Evolutionary conservation across 2,113 vertebrate species (phyloP), one percentile per base, ranked within the genome.

Genomic region (Chelonoidis abingdonii): DNA sequence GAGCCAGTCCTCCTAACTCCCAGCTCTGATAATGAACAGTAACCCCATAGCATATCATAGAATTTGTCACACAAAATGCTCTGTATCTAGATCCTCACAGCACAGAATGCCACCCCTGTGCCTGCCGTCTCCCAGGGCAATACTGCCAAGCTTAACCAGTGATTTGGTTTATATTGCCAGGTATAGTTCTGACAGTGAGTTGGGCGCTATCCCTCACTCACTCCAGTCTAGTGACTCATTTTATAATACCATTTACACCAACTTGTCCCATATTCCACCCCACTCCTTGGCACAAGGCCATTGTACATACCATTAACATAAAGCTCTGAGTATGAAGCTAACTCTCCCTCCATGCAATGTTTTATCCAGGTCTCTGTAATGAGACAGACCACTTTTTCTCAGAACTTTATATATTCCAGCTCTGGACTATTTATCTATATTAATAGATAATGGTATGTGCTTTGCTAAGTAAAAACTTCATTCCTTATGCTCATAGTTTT

Each of bases 361-460:
- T 94, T 90, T 79, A 59, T 89, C 7, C 50, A 29, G 41, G 79
- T 94, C 85, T 31, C 86, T 88, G 94, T 94, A 94, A 94, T 93
- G 93, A 94, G 53, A 79, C 80, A 93, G 88, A 93, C 27, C 86
- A 95, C 47, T 93, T 80, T 41, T 83, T 90, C 88, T 52, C 81
- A 76, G 5, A 90, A 16, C n/a, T 94, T 89, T 97, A 93, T 56
- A 83, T 54, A 92, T 90, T 96, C n/a, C 69, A 76, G 4, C 38
- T 89, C 31, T 90, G 35, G 35, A 76, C n/a, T 72, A 41, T 19
- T 86, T 95, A 94, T 93, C 93, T 96, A 52, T 90, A 93, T 94
- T 95, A 92, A 92, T 94, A 56, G 72, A 86, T 92, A 50, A 88
- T 87, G 4, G 44, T 44, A 56, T 50, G 50, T 85, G 44, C 92